Evolutionary conservation across 2,113 vertebrate species (phyloP), one percentile per base, ranked within the genome.

Genomic region (Cephalopholis sonnerati): DNA sequence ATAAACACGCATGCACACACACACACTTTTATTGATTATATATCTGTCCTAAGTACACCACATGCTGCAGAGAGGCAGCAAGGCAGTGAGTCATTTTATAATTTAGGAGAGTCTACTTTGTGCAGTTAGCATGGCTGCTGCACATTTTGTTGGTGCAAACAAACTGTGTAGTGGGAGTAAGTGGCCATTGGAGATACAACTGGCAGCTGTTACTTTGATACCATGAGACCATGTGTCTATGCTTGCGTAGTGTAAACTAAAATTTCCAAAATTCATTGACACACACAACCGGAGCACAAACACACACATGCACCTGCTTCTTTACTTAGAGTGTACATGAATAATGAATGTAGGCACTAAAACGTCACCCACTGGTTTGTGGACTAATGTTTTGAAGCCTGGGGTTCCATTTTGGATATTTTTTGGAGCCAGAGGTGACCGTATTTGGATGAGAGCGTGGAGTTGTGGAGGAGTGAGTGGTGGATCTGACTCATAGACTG

Each of bases 161-260:
- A 67, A 76, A 64, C 32, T 24, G 44, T 46, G 36, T 20, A 24
- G 44, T 75, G 64, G 29, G 66, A 74, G 24, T 66, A 77, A 71
- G 72, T 39, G 39, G 73, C 46, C 61, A 7, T 27, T 59, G 46
- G 69, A 78, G 53, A 71, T 46, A 73, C 57, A 66, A 77, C 51
- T 58, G 68, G n/a, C 71, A 74, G 68, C 67, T 81, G 82, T 72
- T 78, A 55, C 24, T 65, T 13, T 0, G 41, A 77, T 67, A 32
- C 44, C 44, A 64, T 57, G 57, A 79, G 63, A 77, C n/a, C 27
- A 6, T 15, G 22, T 22, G 54, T 68, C 72, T n/a, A 51, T 78
- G 63, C 39, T 66, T 78, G 53, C 15, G 0, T 65, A 66, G 27
- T 53, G 75, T 63, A 27, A 61, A 55, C 36, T 22, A 51, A 61